Percentiles rank a stretch among this genome's conserved stretches.
These are phyloP conservation scores for Dermochelys coriacea DNA, from an alignment of 2,797 vertebrate genomes.

Conservation along the genomic window DNA sequence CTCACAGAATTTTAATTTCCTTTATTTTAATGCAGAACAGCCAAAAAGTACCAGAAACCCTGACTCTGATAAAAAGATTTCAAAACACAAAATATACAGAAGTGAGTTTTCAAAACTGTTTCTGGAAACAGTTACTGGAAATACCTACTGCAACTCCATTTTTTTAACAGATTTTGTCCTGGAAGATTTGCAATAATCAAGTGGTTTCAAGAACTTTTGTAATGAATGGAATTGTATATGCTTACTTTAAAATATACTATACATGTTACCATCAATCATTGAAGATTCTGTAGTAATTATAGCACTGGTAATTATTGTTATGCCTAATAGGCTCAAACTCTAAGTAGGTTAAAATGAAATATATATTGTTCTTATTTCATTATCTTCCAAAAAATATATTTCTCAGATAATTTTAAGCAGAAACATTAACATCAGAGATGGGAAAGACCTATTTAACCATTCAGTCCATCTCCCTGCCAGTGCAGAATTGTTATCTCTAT, in stretches of 20 bases:
- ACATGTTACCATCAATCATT: not conserved
- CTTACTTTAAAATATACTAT: not conserved
- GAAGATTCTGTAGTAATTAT: not conserved
- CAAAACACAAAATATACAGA: not conserved
- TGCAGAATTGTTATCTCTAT: conserved; percentile 1
- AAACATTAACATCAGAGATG: not conserved
- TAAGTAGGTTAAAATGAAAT: conserved; percentile 35
- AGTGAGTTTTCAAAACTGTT: not conserved
- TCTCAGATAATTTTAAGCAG: conserved; percentile 16
- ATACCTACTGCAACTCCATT: not conserved
- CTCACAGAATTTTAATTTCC: not conserved
- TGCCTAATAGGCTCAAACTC: not conserved
- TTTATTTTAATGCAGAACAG: not conserved
- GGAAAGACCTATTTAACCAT: not conserved
- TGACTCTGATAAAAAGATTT: not conserved
- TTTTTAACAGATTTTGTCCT: conserved; percentile 3
- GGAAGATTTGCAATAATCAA: conserved; percentile 15
- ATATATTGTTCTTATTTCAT: conserved; percentile 5
- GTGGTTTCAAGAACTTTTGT: not conserved
- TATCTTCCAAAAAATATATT: not conserved
- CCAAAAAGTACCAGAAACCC: not conserved
- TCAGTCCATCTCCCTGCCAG: not conserved
- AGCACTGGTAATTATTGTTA: conserved; percentile 3
- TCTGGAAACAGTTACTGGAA: too few species aligned
- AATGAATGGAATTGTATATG: conserved; percentile 14